A percentile compares a stretch with the other conserved stretches of the same genome.
Conservation (phyloP, 2,888 invertebrate genomes). For the Stenichneumon culpator region DNA sequence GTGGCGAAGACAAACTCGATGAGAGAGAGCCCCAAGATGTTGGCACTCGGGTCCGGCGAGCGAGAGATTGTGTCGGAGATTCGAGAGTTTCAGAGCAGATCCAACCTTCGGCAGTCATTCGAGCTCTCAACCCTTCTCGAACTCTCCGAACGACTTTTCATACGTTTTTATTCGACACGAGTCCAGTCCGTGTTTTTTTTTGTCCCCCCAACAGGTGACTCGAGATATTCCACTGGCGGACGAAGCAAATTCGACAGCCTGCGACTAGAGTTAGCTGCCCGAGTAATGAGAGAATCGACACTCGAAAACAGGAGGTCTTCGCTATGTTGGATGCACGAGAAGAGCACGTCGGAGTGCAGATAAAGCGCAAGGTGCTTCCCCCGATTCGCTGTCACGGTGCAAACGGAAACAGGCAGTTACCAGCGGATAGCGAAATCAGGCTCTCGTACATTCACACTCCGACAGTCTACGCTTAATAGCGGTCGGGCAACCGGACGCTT, state of each 20-base stretch:
- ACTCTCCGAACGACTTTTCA: slow-evolving; percentile 19
- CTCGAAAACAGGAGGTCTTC: slow-evolving; percentile 1
- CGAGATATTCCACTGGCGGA: slow-evolving; percentile 27
- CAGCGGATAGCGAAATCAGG: not conserved
- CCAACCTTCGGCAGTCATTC: slow-evolving; percentile 44
- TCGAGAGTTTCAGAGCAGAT: slow-evolving; percentile 43
- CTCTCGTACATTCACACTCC: not conserved
- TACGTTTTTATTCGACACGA: slow-evolving; percentile 55
- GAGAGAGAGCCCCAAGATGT: slow-evolving; percentile 29
- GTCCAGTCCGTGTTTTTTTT: slow-evolving; percentile 6
- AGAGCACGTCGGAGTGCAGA: not conserved
- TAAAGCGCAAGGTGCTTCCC: not conserved
- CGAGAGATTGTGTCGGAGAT: slow-evolving; percentile 64
- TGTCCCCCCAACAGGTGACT: not conserved
- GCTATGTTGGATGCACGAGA: not conserved
- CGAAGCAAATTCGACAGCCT: slow-evolving; percentile 19
- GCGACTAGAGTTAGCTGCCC: slow-evolving; percentile 2
- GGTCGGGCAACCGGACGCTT: not conserved
- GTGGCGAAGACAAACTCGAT: slow-evolving; percentile 52
- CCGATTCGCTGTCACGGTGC: not conserved
- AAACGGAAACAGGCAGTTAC: not conserved
- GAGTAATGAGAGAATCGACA: not conserved
- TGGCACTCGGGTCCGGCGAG: slow-evolving; percentile 6
- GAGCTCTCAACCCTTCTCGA: slow-evolving; percentile 8
- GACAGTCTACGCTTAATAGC: not conserved